Evolutionary conservation across 2,797 vertebrate species (phyloP).

Genomic region (Sparus aurata): DNA sequence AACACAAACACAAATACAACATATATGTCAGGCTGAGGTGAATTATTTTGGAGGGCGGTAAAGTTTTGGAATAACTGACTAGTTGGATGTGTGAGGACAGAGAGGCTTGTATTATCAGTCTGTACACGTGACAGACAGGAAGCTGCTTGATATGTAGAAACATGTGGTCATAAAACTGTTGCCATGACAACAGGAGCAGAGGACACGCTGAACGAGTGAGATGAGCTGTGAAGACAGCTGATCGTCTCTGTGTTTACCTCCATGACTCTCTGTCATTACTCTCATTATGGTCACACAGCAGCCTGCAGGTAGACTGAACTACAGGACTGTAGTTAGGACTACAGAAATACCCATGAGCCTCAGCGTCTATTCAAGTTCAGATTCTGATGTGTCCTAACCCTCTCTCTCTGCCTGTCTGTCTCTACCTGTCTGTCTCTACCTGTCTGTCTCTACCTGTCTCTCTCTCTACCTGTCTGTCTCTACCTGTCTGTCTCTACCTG

Average conservation of each 20-base stretch:
- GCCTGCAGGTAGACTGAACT: no score
- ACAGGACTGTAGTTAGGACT: no score
- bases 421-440: neutral
- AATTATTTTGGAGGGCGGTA: no score
- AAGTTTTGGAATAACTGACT: neutral
- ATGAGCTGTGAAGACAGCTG: neutral
- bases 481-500: no score
- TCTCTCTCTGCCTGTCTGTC: no score
- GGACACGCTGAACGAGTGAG: neutral
- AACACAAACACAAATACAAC: no score
- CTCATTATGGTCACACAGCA: constrained; percentile 11
- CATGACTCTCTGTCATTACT: constrained; percentile 10
- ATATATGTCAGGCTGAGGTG: neutral
- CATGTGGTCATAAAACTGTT: neutral
- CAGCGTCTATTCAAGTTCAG: neutral
- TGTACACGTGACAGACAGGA: neutral
- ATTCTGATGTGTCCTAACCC: neutral
- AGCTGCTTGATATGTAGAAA: neutral
- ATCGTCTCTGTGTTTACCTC: neutral
- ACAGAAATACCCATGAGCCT: constrained; percentile 1
- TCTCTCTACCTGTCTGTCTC: no score
- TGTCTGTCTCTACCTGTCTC: neutral
- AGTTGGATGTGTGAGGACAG: no score
- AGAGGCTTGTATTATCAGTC: neutral
- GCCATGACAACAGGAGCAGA: constrained; percentile 8